A percentile compares a stretch with the other conserved stretches of the same genome.
These are phyloP conservation scores for Datnioides undecimradiatus DNA, from an alignment of 2,113 vertebrate genomes.

Conservation along the genomic window DNA sequence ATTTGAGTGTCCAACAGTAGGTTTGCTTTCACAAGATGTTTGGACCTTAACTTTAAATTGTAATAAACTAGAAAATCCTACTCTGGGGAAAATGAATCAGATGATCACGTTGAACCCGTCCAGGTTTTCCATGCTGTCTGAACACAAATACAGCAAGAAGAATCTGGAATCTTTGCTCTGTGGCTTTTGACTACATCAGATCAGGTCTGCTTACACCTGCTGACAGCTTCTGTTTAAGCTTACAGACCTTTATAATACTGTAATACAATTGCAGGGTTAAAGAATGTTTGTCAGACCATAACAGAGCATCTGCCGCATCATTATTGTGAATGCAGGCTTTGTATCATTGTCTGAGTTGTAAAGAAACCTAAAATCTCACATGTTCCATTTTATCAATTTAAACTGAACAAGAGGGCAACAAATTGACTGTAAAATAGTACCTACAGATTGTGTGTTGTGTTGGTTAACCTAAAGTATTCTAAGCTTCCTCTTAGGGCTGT, in stretches of 20 bases:
- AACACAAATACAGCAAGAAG: not conserved
- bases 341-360: not conserved
- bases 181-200: not conserved
- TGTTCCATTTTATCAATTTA: not conserved
- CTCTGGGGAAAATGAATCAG: not conserved
- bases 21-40: not conserved
- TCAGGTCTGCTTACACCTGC: not conserved
- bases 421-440: not conserved
- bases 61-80: not conserved
- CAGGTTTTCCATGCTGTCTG: not conserved
- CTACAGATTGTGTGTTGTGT: too few relatives aligned
- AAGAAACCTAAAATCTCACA: not conserved
- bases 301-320: not conserved
- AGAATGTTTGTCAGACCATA: not conserved
- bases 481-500: not conserved
- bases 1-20: not conserved
- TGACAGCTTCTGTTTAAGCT: not conserved
- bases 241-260: not conserved
- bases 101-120: not conserved
- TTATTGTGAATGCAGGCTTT: not conserved
- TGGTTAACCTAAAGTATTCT: too few relatives aligned
- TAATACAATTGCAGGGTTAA: not conserved
- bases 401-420: too few relatives aligned
- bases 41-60: not conserved
- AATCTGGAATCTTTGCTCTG: not conserved